Percentiles rank a stretch among this genome's conserved stretches.
phyloP scores from a whole-genome alignment of 2,888 invertebrate species.

The Sisyra terminalis region DNA sequence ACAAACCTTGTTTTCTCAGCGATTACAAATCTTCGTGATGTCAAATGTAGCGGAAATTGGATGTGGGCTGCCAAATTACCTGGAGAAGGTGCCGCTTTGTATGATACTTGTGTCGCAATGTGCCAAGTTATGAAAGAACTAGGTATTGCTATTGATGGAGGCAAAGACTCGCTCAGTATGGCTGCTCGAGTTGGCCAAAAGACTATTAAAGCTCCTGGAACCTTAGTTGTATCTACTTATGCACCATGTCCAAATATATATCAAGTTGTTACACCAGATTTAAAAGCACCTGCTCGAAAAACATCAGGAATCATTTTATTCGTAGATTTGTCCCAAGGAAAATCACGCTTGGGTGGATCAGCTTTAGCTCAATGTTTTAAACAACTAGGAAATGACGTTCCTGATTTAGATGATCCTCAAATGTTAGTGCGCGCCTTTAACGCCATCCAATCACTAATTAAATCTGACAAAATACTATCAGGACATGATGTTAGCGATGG shows the following conservation, averaged over 20 bases:
- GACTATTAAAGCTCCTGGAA: constrained; percentile 64
- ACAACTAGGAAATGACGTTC: constrained; percentile 63
- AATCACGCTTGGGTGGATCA: constrained; percentile 75
- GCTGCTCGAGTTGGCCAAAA: constrained; percentile 66
- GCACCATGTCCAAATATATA: constrained; percentile 87
- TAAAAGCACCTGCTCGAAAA: constrained; percentile 48
- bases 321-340: constrained; percentile 58
- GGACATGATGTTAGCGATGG: constrained; percentile 98
- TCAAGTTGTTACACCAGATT: constrained; percentile 76
- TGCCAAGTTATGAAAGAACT: constrained; percentile 66
- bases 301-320: constrained; percentile 52
- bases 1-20: constrained; percentile 75
- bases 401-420: constrained; percentile 61
- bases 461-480: constrained; percentile 50
- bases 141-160: constrained; percentile 87
- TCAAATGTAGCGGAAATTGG: constrained; percentile 99
- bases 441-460: constrained; percentile 68
- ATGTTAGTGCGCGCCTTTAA: constrained; percentile 61
- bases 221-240: constrained; percentile 90
- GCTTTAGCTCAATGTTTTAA: constrained; percentile 82
- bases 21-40: constrained; percentile 54
- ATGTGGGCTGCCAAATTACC: constrained; percentile 98
- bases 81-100: constrained; percentile 79
- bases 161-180: constrained; percentile 97
- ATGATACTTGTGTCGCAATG: constrained; percentile 77